Evolutionary conservation across 2,797 vertebrate genomes (phyloP).

Genomic region (Picus viridis): DNA sequence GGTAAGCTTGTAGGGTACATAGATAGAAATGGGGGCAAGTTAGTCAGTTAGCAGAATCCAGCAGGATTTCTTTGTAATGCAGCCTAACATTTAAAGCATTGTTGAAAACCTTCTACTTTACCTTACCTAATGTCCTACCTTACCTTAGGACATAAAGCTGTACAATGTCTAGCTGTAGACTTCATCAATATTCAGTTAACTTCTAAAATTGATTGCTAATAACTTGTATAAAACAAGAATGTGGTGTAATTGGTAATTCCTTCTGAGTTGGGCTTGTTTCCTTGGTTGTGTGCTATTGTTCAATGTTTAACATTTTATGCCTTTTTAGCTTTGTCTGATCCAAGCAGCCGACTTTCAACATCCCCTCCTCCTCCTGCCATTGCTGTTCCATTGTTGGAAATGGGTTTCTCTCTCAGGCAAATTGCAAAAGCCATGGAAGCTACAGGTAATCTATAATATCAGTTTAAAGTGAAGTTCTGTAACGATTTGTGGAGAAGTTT

Average conservation of each 20-base stretch:
- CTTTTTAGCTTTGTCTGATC: slow-evolving; percentile 90
- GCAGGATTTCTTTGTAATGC: not conserved
- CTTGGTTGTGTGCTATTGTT: not conserved
- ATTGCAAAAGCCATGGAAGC: slow-evolving; percentile 98
- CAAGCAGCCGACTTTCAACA: slow-evolving; percentile 95
- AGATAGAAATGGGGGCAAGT: not conserved
- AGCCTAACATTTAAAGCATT: not conserved
- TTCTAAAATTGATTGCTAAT: not conserved
- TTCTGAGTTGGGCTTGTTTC: not conserved
- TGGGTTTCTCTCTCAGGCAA: slow-evolving; percentile 96
- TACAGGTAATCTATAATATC: slow-evolving; percentile 83
- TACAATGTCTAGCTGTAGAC: not conserved
- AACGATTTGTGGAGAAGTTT: not conserved
- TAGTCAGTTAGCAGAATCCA: not conserved
- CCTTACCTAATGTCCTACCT: too few species aligned
- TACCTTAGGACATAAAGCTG: not conserved
- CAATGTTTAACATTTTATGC: not conserved
- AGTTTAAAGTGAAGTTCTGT: not conserved
- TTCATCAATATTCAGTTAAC: not conserved
- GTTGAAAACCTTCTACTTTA: not conserved
- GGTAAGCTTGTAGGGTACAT: slow-evolving; percentile 65
- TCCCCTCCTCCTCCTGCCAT: slow-evolving; percentile 98
- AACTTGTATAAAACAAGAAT: not conserved
- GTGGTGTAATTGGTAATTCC: not conserved
- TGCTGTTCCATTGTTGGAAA: slow-evolving; percentile 94